Percentiles rank a stretch among this genome's conserved stretches.
Evolutionary conservation across 2,888 invertebrate genomes (phyloP).

Genomic region (Chirona hameri): DNA sequence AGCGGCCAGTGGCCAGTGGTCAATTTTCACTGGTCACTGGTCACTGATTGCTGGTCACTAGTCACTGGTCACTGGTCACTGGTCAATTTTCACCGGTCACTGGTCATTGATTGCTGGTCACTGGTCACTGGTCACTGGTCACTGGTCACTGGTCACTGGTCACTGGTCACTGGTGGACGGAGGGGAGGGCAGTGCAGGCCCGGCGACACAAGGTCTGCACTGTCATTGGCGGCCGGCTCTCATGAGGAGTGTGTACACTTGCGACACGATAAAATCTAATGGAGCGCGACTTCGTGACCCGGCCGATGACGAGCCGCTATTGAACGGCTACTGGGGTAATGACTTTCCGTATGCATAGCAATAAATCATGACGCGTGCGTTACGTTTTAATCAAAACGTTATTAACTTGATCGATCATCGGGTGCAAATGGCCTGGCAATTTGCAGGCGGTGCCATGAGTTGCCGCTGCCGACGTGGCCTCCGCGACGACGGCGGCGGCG

Average conservation of each 20-base stretch:
- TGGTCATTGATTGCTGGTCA: no score
- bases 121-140: no score
- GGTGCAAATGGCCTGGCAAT: background rate
- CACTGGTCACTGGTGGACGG: no score
- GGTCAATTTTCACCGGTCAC: no score
- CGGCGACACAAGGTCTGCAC: background rate
- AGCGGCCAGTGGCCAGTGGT: no score
- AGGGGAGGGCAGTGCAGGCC: no score
- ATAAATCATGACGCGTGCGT: background rate
- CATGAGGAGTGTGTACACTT: background rate
- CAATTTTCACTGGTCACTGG: no score
- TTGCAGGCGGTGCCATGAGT: background rate
- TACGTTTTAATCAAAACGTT: slow-evolving; percentile 25
- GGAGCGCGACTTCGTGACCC: background rate
- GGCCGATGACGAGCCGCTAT: background rate
- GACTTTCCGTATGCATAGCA: background rate
- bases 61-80: no score
- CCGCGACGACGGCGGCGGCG: background rate
- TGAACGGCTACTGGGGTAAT: background rate
- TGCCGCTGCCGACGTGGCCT: background rate
- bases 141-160: no score
- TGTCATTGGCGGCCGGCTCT: background rate
- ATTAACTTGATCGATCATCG: background rate
- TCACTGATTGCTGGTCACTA: no score
- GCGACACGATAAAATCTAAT: slow-evolving; percentile 3